A percentile compares a stretch with the other conserved stretches of the same genome.
Conservation (phyloP, 2,113 vertebrate genomes). For the Diadophis punctatus region DNA sequence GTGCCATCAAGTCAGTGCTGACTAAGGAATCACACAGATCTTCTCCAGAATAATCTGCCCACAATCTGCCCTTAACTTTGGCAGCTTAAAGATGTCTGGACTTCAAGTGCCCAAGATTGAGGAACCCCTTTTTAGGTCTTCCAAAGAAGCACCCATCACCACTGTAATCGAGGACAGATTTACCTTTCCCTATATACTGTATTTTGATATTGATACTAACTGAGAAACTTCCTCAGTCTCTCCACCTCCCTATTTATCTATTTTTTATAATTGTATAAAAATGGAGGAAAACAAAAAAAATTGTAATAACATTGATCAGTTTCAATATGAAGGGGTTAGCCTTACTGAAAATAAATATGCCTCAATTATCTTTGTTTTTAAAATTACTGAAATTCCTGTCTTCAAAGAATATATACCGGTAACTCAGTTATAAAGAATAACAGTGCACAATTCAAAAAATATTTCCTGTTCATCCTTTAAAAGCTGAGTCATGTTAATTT, state of each 20-base stretch:
- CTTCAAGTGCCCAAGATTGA: neutral
- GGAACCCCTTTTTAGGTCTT: neutral
- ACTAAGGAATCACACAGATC: neutral
- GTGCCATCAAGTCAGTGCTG: neutral
- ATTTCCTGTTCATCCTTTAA: conserved; percentile 5
- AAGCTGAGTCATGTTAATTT: neutral
- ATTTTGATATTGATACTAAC: neutral
- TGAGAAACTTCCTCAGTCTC: neutral
- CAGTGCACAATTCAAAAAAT: neutral
- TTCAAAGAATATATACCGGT: neutral
- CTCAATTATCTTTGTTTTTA: neutral
- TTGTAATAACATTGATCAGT: neutral
- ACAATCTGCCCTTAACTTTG: neutral
- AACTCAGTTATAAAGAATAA: neutral
- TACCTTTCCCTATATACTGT: neutral
- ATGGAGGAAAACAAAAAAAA: neutral
- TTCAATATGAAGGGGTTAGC: neutral
- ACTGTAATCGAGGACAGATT: neutral
- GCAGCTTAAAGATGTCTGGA: neutral
- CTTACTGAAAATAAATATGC: neutral
- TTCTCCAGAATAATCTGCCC: neutral
- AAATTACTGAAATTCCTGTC: neutral
- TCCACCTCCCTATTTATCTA: neutral
- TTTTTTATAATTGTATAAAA: neutral
- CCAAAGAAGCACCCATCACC: neutral